Evolutionary conservation across 2,888 invertebrate species (phyloP), one percentile per base, ranked within the genome.

Genomic region (Sphaerophoria taeniata): DNA sequence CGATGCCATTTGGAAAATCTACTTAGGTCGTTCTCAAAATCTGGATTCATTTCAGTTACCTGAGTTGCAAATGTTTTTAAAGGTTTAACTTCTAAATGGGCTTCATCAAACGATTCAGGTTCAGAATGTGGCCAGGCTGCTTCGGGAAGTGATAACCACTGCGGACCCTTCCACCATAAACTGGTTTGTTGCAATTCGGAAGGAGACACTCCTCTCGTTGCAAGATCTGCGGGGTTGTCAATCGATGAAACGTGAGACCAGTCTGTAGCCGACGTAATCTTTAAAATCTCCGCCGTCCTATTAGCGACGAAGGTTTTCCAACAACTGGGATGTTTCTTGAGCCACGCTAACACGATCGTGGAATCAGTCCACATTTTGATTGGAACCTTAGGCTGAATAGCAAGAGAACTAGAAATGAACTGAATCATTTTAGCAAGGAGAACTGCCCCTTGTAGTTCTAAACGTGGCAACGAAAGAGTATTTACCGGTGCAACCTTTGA

Each of bases 231-330:
- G 0, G 85, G 76, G 31, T 83, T 87, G 5, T 80, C 76, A 1
- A 4, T 16, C 0, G 78, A 72, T 4, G 58, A 7, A 11, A 87
- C 77, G 45, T 87, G 78, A 3, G 56, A 34, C 85, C 85, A 86
- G 6, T 39, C 11, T 24, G n/a, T 7, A 3, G 5, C 7, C 4
- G 36, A 4, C 6, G 43, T 31, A 33, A 53, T 53, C 0, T 6
- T 53, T 39, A 43, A 14, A 6, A 70, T 70, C 11, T 55, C 69
- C 6, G 86, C 11, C 0, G 55, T 56, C 55, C 86, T n/a, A 58
- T 86, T 78, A 6, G 80, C 83, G 0, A 84, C 75, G 16, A 73
- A 87, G 0, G 73, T 79, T 61, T 84, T 81, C 78, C 75, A 78
- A 11, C 58, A 31, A n/a, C 34, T 33, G 0, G 71, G 49, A 12